Evolutionary conservation across 2,113 vertebrate genomes (phyloP).

Genomic region (rat (Rattus norvegicus)): DNA sequence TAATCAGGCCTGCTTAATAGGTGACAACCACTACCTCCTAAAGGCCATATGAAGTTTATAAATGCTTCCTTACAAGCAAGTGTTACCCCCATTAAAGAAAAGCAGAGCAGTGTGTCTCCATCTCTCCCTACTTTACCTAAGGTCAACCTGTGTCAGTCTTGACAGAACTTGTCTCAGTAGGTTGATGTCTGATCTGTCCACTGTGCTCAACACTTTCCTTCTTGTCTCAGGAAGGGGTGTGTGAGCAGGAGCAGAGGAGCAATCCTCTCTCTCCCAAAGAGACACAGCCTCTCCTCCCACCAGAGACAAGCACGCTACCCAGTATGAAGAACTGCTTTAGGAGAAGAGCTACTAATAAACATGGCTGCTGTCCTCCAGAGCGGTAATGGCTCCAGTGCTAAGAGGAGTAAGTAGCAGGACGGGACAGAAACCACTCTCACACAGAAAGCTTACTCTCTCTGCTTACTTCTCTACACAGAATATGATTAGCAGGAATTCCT

Average conservation of each 20-base stretch:
- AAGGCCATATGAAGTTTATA: not conserved
- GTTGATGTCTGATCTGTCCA: too few relatives aligned
- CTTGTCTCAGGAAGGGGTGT: not conserved
- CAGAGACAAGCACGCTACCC: not conserved
- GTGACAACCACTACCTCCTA: not conserved
- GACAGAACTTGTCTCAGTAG: not conserved
- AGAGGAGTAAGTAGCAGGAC: not conserved
- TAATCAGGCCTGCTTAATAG: not conserved
- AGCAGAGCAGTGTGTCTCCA: not conserved
- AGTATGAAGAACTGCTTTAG: not conserved
- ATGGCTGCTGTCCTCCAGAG: not conserved
- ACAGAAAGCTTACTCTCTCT: not conserved
- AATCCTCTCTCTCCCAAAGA: not conserved
- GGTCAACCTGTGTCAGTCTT: not conserved
- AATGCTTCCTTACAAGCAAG: not conserved
- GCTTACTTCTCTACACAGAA: not conserved
- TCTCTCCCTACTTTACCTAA: not conserved
- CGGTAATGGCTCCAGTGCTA: not conserved
- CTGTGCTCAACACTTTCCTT: not conserved
- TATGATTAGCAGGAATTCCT: not conserved
- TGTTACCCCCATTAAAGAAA: not conserved
- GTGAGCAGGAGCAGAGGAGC: not conserved
- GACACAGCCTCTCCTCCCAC: not conserved
- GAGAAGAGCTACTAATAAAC: not conserved
- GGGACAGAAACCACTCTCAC: not conserved